Conservation (phyloP, 2,797 vertebrate species). For the Cuniculus paca region DNA sequence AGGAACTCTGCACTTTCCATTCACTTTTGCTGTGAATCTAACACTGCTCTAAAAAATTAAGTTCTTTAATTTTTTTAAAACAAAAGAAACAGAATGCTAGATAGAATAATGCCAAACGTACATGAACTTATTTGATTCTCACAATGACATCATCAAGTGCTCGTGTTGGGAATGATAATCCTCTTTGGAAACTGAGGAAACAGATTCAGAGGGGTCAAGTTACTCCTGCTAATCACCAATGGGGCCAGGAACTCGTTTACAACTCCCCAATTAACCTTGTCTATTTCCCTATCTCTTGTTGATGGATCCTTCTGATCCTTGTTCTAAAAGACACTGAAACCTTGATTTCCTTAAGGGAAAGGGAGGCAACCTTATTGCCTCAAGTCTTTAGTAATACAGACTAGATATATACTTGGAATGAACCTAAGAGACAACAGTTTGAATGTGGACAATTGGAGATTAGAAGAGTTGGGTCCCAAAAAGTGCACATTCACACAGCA, state of each 20-base stretch:
- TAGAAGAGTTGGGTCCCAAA: not conserved
- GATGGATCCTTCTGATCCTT: not conserved
- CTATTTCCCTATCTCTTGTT: not conserved
- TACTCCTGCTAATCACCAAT: not conserved
- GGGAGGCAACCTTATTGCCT: not conserved
- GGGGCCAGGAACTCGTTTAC: not conserved
- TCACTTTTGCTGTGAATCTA: not conserved
- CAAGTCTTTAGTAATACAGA: not conserved
- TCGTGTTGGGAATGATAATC: not conserved
- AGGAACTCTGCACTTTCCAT: not conserved
- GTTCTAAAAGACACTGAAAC: not conserved
- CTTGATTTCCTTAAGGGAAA: not conserved
- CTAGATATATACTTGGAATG: constrained; percentile 1
- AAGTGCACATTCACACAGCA: not conserved
- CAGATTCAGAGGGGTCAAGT: not conserved
- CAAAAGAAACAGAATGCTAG: not conserved
- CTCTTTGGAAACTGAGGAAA: not conserved
- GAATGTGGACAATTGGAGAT: not conserved
- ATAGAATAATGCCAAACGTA: not conserved
- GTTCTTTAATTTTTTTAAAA: not conserved
- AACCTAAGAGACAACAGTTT: not conserved
- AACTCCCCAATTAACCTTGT: not conserved
- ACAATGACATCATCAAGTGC: not conserved
- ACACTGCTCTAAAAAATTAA: not conserved
- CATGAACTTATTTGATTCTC: not conserved